Conservation (phyloP, 1,140 invertebrate genomes). For the Bombus waltoni region DNA sequence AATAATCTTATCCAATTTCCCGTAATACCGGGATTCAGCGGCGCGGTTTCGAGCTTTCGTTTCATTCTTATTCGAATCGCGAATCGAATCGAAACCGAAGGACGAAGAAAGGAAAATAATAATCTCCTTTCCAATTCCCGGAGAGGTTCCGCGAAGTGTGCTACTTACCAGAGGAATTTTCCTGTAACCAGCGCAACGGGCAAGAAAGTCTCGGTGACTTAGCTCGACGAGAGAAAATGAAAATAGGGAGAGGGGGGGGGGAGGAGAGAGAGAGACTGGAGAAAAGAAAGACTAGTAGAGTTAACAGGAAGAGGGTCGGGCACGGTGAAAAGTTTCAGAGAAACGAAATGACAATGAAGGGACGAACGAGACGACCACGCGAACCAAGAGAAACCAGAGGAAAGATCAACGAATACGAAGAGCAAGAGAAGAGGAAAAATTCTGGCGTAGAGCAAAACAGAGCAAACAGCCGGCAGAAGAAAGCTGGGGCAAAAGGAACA, state of each 20-base stretch:
- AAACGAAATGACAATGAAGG: slow-evolving; percentile 18
- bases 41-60: no score
- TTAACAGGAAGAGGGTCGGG: slow-evolving; percentile 6
- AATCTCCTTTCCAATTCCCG: slow-evolving; percentile 29
- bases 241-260: neutral
- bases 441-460: no score
- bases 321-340: neutral
- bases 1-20: slow-evolving; percentile 17
- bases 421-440: neutral
- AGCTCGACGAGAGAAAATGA: neutral
- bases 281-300: neutral
- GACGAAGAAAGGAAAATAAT: slow-evolving; percentile 36
- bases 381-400: neutral
- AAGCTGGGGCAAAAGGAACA: neutral
- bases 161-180: slow-evolving; percentile 5
- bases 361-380: neutral
- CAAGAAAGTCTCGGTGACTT: neutral
- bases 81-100: neutral
- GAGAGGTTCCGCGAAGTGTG: no score
- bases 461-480: neutral
- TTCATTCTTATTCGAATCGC: no score
- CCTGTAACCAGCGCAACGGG: neutral
- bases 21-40: no score
- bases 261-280: no score
- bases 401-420: slow-evolving; percentile 1